A percentile compares a stretch with the other conserved stretches of the same genome.
Conservation (phyloP, 2,888 invertebrate genomes). For the Pollenia amentaria region DNA sequence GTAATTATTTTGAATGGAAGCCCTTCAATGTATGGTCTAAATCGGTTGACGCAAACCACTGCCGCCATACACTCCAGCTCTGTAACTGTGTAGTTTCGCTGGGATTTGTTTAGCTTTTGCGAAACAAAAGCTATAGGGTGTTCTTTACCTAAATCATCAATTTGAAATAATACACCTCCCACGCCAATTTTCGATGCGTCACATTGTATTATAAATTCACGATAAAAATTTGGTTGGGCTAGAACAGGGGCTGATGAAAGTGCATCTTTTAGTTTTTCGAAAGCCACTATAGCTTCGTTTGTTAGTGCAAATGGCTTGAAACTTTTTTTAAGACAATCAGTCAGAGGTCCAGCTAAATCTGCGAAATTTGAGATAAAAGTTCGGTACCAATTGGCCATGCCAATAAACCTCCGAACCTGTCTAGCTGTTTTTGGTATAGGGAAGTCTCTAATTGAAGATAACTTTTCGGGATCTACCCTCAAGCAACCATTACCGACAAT, state of each 20-base stretch:
- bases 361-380: constrained; percentile 53
- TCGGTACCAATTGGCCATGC: constrained; percentile 59
- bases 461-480: constrained; percentile 49
- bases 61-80: constrained; percentile 30
- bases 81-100: neutral
- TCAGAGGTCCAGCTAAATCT: constrained; percentile 3
- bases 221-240: no score
- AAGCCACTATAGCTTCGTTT: neutral
- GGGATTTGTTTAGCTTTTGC: constrained; percentile 35
- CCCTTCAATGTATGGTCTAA: constrained; percentile 35
- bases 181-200: neutral
- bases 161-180: neutral
- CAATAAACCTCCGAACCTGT: constrained; percentile 44
- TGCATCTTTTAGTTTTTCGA: neutral
- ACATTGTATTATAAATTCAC: neutral
- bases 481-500: constrained; percentile 29
- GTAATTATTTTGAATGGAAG: constrained; percentile 19
- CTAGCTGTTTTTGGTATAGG: constrained; percentile 28
- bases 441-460: constrained; percentile 37
- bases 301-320: neutral
- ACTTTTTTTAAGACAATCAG: neutral
- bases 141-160: neutral
- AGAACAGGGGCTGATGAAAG: neutral
- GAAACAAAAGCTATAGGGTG: constrained; percentile 22
- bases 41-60: constrained; percentile 2